A percentile compares a stretch with the other conserved stretches of the same genome.
Conservation (phyloP, 2,797 vertebrate species). For the Synanceia verrucosa region DNA sequence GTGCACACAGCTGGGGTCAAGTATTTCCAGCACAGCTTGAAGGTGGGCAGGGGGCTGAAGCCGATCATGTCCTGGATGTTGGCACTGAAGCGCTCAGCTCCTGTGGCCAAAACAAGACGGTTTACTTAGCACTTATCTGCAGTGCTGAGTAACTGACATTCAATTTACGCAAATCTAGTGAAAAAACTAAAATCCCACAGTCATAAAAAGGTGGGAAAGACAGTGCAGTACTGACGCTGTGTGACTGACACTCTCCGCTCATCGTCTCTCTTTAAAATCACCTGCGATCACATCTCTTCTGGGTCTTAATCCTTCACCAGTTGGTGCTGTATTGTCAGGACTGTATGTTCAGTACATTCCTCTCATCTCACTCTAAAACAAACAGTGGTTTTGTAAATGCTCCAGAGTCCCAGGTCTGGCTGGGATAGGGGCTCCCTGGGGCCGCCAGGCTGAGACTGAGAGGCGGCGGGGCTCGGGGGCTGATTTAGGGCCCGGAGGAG, state of each 20-base stretch:
- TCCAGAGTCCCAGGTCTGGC: slow-evolving; percentile 30
- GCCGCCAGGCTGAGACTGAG: slow-evolving; percentile 58
- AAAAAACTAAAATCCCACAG: slow-evolving; percentile 28
- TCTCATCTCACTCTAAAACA: slow-evolving; percentile 24
- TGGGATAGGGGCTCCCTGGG: slow-evolving; percentile 52
- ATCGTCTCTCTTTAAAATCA: slow-evolving; percentile 1
- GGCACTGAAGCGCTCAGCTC: slow-evolving; percentile 76
- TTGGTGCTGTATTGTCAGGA: background rate
- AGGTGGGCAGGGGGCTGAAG: slow-evolving; percentile 64
- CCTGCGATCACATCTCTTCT: background rate
- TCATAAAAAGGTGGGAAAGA: slow-evolving; percentile 31
- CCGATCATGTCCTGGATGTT: slow-evolving; percentile 82
- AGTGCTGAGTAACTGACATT: too few species aligned
- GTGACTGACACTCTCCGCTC: background rate
- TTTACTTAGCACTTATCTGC: too few species aligned
- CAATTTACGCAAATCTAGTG: background rate
- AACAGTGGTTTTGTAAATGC: slow-evolving; percentile 32
- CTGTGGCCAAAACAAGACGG: slow-evolving; percentile 57
- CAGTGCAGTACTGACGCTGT: slow-evolving; percentile 20
- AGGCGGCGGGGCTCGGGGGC: slow-evolving; percentile 54
- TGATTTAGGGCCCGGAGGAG: slow-evolving; percentile 70
- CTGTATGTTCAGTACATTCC: background rate
- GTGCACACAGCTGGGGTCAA: slow-evolving; percentile 79
- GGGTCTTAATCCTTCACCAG: background rate
- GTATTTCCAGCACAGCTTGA: slow-evolving; percentile 82